Base-by-base conservation (phyloP, 2,113 vertebrate species). In the Tetraodon nigroviridis region DNA sequence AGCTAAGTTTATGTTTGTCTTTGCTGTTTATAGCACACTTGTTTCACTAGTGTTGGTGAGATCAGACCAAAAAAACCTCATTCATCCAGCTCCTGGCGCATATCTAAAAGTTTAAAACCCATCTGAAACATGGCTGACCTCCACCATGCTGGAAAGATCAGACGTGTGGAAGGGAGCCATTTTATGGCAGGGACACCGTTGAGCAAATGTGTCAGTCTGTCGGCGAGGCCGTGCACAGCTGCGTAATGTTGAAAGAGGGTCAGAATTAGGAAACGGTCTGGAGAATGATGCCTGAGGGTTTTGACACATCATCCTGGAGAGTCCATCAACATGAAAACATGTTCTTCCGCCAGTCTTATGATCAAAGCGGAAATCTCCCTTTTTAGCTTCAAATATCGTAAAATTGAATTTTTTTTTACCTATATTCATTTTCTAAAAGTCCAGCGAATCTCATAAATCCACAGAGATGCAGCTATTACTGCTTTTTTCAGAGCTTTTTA, bases 151-250 rank as follows among this genome's bases (percentile, higher is more conserved):
- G 78, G 61, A 81, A 12, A 61, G 64, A 80, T 81, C 81, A 73
- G 44, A 68, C 54, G 51, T 76, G 77, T 60, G 80, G 73, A 79
- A 80, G 78, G 71, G 70, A 57, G 80, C 75, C 69, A 79, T 60
- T 70, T 69, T 81, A 51, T 48, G 71, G 59, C 42, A 44, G 78
- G 85, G 53, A 66, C 75, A 78, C 52, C 37, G 71, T 73, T 68
- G 61, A 81, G 45, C 58, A 75, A 77, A 75, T 79, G 73, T 81
- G 72, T 58, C 68, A 80, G 78, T 79, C 83, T 78, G 69, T 87
- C 81, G 84, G 73, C 61, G 63, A 51, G 64, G 59, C 70, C 73
- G 73, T 79, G 69, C 67, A 72, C 73, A 80, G 77, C 75, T 78
- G 79, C 51, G 76, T 84, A 55, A 77, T 62, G 80, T 75, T 80